Evolutionary conservation across 2,888 invertebrate genomes (phyloP), one percentile per base, ranked within the genome.

Genomic region (Lasius fuliginosus): DNA sequence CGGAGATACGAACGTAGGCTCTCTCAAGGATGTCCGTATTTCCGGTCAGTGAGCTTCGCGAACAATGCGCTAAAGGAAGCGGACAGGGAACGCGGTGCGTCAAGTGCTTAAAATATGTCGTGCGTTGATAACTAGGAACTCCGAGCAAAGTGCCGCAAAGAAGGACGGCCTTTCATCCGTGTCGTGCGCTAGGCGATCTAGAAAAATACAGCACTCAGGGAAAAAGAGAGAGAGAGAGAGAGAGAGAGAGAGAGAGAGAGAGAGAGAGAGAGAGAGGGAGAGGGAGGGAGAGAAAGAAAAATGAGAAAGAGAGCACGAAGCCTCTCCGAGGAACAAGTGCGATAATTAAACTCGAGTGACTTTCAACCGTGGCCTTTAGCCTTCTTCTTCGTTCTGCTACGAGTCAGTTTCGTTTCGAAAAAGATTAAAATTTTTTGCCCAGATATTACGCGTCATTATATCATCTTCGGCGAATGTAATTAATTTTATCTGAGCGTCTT

Each of bases 31-130:
- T 67, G 75, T 75, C 27, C 82, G 76, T 76, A 36, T 83, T 83
- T 75, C 75, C 82, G 82, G 75, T 75, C 82, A 83, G 75, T 49
- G 68, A 83, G 82, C 82, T 46, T 75, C 42, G 56, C 68, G 76
- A 76, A 76, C 75, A 83, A 83, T 83, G 76, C 76, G 68, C 60
- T 75, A 65, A 75, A 75, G 46, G 67, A 83, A 75, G 75, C 67
- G 76, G 42, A 74, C 67, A 36, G 65, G 30, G 46, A 46, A 75
- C 62, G 56, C 75, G 75, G 65, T 65, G 67, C 75, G 82, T 76
- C 82, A 82, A 75, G 82, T 83, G 82, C 82, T 83, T 83, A 83
- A 83, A 83, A 76, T 83, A 83, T 67, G 67, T 67, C 75, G 75
- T 83, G 67, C 75, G 82, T 83, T 75, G 75, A 83, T 75, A 76